phyloP scores from a whole-genome alignment of 2,797 vertebrate species.

The Scyliorhinus canicula region DNA sequence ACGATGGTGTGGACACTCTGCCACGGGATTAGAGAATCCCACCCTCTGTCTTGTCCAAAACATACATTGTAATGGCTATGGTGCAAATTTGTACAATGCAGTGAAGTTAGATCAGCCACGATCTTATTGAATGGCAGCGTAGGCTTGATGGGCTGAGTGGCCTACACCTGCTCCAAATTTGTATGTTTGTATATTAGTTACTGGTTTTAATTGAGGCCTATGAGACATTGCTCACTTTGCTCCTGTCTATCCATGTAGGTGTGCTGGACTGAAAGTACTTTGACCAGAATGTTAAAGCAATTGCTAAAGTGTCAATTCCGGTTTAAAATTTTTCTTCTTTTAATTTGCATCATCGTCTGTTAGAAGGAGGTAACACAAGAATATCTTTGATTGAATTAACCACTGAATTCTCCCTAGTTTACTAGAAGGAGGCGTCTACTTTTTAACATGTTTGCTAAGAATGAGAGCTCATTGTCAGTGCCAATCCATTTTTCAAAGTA shows the following conservation, averaged over 20 bases:
- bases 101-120: background rate
- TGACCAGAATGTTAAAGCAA: background rate
- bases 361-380: background rate
- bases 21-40: no score
- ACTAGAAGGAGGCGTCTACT: background rate
- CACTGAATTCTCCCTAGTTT: background rate
- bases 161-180: no score
- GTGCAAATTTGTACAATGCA: background rate
- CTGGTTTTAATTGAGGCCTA: background rate
- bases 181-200: background rate
- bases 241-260: background rate
- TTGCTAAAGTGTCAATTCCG: background rate
- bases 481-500: background rate
- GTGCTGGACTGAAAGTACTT: background rate
- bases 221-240: no score
- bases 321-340: background rate
- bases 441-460: background rate
- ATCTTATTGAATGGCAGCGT: no score
- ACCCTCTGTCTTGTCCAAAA: background rate
- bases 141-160: no score
- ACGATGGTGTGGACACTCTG: no score
- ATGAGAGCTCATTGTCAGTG: background rate
- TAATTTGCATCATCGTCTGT: background rate
- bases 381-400: background rate
- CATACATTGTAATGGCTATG: background rate